phyloP scores from a whole-genome alignment of 2,888 invertebrate species.

The Proisotoma minuta region DNA sequence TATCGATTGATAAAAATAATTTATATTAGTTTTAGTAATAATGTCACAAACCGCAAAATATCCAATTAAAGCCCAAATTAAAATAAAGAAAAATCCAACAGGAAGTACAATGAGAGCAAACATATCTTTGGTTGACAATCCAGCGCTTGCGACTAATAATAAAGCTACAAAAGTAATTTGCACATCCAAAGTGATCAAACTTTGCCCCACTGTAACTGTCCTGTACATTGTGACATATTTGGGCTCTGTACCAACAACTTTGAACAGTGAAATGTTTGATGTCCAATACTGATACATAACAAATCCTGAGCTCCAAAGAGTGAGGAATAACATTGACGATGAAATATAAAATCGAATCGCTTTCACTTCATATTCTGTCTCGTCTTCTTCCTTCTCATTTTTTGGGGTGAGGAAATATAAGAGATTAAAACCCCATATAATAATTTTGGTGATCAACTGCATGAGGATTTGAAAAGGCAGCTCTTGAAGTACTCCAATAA shows the following conservation, averaged over 20 bases:
- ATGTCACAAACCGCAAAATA: constrained; percentile 4
- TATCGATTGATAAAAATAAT: background rate
- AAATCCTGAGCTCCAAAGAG: constrained; percentile 15
- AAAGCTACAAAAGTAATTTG: constrained; percentile 14
- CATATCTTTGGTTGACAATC: background rate
- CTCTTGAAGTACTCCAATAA: constrained; percentile 30
- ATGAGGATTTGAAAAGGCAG: constrained; percentile 31
- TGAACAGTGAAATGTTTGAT: constrained; percentile 27
- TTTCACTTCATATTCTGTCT: constrained; percentile 14
- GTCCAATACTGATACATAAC: constrained; percentile 32
- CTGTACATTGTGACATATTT: constrained; percentile 30
- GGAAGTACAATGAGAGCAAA: constrained; percentile 17
- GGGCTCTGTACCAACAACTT: constrained; percentile 36
- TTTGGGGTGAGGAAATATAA: constrained; percentile 25
- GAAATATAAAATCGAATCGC: constrained; percentile 34
- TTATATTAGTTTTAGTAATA: background rate
- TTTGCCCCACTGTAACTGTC: constrained; percentile 18
- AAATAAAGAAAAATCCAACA: constrained; percentile 12
- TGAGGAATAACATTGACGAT: constrained; percentile 22
- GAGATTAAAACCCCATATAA: constrained; percentile 31
- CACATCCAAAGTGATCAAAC: constrained; percentile 29
- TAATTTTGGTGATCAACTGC: constrained; percentile 25
- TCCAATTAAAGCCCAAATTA: constrained; percentile 11
- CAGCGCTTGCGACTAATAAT: constrained; percentile 10
- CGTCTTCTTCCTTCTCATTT: constrained; percentile 6